Conservation (phyloP, 2,888 invertebrate genomes). For the Galeopsomyia nigrocyanea region DNA sequence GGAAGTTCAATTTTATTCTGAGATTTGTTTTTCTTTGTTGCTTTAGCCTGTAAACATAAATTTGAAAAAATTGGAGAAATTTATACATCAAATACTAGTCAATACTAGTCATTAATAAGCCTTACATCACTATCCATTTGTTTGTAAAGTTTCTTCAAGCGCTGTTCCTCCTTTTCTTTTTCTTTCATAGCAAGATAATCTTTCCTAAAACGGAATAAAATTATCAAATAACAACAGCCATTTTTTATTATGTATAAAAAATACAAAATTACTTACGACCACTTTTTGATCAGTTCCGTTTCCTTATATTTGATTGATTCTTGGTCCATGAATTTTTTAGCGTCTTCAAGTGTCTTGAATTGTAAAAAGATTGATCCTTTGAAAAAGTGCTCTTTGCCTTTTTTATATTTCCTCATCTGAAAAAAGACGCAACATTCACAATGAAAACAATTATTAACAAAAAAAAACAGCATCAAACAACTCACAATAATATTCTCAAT, state of each 20-base stretch:
- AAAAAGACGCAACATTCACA: slow-evolving; percentile 39
- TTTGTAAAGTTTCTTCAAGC: slow-evolving; percentile 72
- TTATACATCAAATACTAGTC: slow-evolving; percentile 1
- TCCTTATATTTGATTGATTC: slow-evolving; percentile 79
- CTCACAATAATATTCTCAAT: slow-evolving; percentile 67
- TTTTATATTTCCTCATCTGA: slow-evolving; percentile 73
- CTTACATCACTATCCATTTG: slow-evolving; percentile 70
- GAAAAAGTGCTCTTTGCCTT: slow-evolving; percentile 77
- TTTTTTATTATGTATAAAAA: slow-evolving; percentile 12
- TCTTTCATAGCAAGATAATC: slow-evolving; percentile 78
- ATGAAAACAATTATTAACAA: too few relatives aligned
- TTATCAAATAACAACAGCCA: slow-evolving; percentile 5
- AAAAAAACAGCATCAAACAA: not conserved
- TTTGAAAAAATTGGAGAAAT: slow-evolving; percentile 46
- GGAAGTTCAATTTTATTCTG: slow-evolving; percentile 68
- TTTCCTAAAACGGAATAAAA: slow-evolving; percentile 51
- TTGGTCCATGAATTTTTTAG: slow-evolving; percentile 81
- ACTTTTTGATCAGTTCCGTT: slow-evolving; percentile 75
- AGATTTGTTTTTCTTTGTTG: slow-evolving; percentile 19
- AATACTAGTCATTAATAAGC: not conserved
- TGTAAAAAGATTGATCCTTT: slow-evolving; percentile 95
- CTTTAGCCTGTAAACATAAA: slow-evolving; percentile 33
- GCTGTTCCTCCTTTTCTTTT: slow-evolving; percentile 75
- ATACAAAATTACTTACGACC: slow-evolving; percentile 72
- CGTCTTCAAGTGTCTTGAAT: slow-evolving; percentile 85